Percentiles rank a stretch among this genome's conserved stretches.
phyloP scores from a whole-genome alignment of 2,797 vertebrate species.

The Numenius phaeopus region DNA sequence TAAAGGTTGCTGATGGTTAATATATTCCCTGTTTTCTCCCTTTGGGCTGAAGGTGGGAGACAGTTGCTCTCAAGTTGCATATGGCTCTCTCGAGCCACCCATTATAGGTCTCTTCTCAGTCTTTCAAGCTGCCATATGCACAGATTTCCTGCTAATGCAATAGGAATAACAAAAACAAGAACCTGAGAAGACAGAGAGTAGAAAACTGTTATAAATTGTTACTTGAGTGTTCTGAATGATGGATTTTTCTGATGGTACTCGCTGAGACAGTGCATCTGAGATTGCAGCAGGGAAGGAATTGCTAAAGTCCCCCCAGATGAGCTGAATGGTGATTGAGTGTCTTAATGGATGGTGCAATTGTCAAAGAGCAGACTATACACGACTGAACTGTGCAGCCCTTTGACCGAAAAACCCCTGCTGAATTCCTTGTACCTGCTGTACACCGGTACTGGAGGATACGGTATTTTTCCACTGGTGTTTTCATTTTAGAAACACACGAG shows the following conservation, averaged over 20 bases:
- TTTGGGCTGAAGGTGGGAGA: slow-evolving; percentile 30
- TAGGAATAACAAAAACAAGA: slow-evolving; percentile 40
- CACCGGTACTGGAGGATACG: fast-evolving
- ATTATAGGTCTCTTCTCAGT: slow-evolving; percentile 47
- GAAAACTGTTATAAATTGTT: slow-evolving; percentile 20
- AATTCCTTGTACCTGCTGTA: neutral
- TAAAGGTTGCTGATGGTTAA: neutral
- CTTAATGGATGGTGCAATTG: neutral
- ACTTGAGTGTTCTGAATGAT: neutral
- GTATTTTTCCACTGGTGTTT: neutral
- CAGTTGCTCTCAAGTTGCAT: slow-evolving; percentile 47
- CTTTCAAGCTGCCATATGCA: slow-evolving; percentile 46
- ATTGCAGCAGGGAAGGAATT: neutral
- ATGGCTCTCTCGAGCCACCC: neutral
- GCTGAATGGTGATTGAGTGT: fast-evolving
- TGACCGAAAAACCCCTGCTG: neutral
- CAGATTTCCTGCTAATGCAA: slow-evolving; percentile 39
- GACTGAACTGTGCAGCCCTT: fast-evolving
- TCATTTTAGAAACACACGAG: neutral
- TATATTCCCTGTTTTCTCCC: slow-evolving; percentile 57
- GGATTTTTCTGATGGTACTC: neutral
- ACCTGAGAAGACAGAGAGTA: slow-evolving; percentile 6
- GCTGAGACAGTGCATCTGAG: neutral
- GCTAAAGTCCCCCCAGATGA: neutral
- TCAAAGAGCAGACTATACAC: neutral